These are phyloP conservation scores for Eulemur mongoz DNA, from an alignment of 2,797 vertebrate species.

Conservation along the genomic window DNA sequence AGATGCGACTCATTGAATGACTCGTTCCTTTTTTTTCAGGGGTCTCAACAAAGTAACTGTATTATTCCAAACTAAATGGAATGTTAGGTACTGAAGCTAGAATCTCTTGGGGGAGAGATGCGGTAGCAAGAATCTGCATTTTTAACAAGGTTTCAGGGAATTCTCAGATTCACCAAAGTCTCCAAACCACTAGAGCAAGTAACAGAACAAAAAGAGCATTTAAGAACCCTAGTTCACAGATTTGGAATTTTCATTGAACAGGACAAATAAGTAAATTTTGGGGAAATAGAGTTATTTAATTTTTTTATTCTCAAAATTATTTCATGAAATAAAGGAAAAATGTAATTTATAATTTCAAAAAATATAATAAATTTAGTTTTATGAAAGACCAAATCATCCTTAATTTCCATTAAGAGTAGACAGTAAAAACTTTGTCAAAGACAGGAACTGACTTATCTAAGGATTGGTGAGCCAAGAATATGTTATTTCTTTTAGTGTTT, in stretches of 20 bases:
- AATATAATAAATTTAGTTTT: background rate
- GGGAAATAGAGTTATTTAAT: background rate
- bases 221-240: background rate
- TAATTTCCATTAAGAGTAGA: slow-evolving; percentile 4
- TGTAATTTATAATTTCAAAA: background rate
- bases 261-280: background rate
- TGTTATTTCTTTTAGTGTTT: background rate
- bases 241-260: background rate
- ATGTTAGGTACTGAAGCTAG: background rate
- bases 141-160: background rate
- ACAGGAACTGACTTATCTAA: background rate
- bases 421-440: background rate
- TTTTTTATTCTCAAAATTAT: background rate
- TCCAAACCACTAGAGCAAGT: background rate
- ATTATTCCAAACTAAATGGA: slow-evolving; percentile 6
- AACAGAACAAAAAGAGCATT: background rate
- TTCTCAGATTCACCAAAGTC: background rate
- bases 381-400: background rate
- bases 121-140: background rate
- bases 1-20: background rate
- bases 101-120: background rate
- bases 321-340: background rate
- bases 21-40: background rate
- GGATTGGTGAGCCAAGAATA: background rate
- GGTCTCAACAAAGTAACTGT: background rate